phyloP scores from a whole-genome alignment of 2,113 vertebrate species.

The Bufo gargarizans region DNA sequence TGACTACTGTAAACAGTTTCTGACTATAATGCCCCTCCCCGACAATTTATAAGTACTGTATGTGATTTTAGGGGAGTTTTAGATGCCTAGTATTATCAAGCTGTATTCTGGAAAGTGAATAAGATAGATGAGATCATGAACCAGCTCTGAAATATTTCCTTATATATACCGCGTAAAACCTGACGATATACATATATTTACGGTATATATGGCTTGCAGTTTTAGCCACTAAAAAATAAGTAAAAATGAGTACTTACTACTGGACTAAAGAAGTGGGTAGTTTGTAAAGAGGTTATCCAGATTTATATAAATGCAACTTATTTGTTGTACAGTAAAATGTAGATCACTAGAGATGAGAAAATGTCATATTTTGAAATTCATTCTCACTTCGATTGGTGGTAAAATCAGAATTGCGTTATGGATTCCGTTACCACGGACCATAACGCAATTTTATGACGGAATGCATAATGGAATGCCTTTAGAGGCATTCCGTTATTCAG shows the following conservation, averaged over 20 bases:
- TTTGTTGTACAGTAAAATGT: not conserved
- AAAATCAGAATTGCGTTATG: no score
- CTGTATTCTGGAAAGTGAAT: not conserved
- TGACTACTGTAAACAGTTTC: not conserved
- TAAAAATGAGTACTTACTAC: no score
- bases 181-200: not conserved
- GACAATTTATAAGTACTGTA: not conserved
- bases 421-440: no score
- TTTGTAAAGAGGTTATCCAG: not conserved
- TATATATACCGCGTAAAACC: not conserved
- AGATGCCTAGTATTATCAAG: not conserved
- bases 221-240: not conserved
- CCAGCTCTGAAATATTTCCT: not conserved
- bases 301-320: not conserved
- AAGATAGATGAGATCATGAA: not conserved
- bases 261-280: not conserved
- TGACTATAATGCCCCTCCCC: not conserved
- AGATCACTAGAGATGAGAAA: no score
- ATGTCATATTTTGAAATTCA: no score
- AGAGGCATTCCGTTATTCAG: no score
- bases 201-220: not conserved
- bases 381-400: no score
- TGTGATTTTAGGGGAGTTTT: not conserved
- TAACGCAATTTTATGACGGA: no score
- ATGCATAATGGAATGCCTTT: no score